Percentiles rank a stretch among this genome's conserved stretches.
phyloP scores from a whole-genome alignment of 2,797 vertebrate species.

The Chelon auratus region DNA sequence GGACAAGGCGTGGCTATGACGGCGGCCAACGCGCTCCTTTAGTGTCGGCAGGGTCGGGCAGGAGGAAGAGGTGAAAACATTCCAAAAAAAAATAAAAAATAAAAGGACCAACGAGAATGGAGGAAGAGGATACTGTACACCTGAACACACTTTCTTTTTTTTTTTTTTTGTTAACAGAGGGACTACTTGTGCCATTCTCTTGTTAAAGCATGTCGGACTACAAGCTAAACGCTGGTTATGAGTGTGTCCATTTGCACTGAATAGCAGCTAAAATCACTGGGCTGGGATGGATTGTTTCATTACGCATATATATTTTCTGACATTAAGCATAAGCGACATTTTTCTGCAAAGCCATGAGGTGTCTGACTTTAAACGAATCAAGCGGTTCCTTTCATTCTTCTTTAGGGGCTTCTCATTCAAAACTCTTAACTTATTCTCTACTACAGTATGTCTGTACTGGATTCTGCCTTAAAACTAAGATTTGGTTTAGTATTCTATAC shows the following conservation, averaged over 20 bases:
- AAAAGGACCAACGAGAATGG: constrained; percentile 29
- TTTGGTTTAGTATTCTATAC: constrained; percentile 48
- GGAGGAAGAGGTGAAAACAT: constrained; percentile 65
- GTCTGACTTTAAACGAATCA: constrained; percentile 31
- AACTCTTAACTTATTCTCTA: constrained; percentile 63
- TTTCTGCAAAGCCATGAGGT: constrained; percentile 50
- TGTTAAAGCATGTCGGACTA: constrained; percentile 52
- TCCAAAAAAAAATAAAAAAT: constrained; percentile 70
- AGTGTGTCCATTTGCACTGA: constrained; percentile 77
- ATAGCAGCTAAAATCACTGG: constrained; percentile 71
- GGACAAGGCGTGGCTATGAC: constrained; percentile 86
- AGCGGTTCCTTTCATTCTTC: constrained; percentile 30
- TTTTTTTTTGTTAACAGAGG: constrained; percentile 12
- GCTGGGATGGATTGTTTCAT: constrained; percentile 57
- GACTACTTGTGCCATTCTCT: constrained; percentile 36
- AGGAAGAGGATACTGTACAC: constrained; percentile 64
- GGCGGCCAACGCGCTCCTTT: background rate
- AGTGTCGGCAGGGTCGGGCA: background rate
- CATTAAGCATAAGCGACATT: constrained; percentile 26
- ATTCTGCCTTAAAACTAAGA: constrained; percentile 73
- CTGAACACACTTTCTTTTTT: constrained; percentile 35
- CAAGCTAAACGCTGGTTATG: constrained; percentile 51
- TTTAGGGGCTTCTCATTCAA: constrained; percentile 38
- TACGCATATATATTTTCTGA: constrained; percentile 22
- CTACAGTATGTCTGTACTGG: constrained; percentile 55